Evolutionary conservation across 2,888 invertebrate species (phyloP), one percentile per base, ranked within the genome.

Genomic region (Clusia tigrina): DNA sequence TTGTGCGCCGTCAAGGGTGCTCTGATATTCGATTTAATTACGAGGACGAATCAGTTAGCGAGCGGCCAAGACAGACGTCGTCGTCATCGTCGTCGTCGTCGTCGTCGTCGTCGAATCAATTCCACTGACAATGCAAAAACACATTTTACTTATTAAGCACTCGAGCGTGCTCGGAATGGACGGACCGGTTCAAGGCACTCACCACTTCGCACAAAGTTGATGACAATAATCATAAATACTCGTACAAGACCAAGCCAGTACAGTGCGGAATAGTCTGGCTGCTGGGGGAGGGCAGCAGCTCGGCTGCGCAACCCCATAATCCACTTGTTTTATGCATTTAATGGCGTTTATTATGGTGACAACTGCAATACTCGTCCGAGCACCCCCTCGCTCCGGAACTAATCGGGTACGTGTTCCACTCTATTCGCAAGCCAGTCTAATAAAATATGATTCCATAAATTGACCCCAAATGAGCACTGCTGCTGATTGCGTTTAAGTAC

Each of bases 201-300:
- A 38, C 58, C 12, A 64, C 62, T 60, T 24, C 54, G 46, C 25
- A 25, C 58, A 48, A 59, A 65, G 70, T 73, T 74, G 76, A 74
- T 74, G 67, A 73, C 76, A 74, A 72, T 72, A 76, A 79, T 77
- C 77, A 76, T 79, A 78, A 79, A 77, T 74, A 72, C 74, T 78
- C 78, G 74, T 74, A 65, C 72, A 77, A 70, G 77, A 73, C n/a
- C n/a, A n/a, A n/a, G n/a, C n/a, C n/a, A n/a, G n/a, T n/a, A n/a
- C n/a, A n/a, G n/a, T n/a, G n/a, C n/a, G n/a, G n/a, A n/a, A n/a
- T n/a, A 67, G 52, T 25, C 38, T 59, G 63, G 63, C 60, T 64
- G 42, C 3, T 54, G 54, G 58, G 10, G 12, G 51, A 24, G 46
- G n/a, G 42, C 46, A 55, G 12, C 23, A 24, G 17, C 17, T 22